Base-by-base conservation (phyloP, 2,888 invertebrate species). In the Mellilla xanthometata region DNA sequence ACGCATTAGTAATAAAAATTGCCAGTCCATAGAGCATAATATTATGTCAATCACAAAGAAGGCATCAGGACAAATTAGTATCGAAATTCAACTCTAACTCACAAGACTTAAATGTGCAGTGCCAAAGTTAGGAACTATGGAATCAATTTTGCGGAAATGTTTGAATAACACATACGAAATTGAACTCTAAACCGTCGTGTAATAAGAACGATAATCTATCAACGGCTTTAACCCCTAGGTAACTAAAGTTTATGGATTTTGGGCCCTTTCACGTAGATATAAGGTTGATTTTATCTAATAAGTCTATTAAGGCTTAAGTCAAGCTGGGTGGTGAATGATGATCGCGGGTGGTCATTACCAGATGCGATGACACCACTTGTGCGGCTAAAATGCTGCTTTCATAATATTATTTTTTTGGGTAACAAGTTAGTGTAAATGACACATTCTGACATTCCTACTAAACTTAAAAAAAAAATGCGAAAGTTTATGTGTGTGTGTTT, bases 281-380 rank as follows among this genome's bases (percentile, higher is more conserved):
- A 65, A 59, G 47, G 43, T 13, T 32, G 19, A 13, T 10, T 22
- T 22, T 19, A n/a, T 7, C 11, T 4, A 2, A 12, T 10, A 44
- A 45, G 26, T 41, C 15, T 28, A 15, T 39, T 51, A 51, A 38
- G 51, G 57, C 63, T 67, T 63, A 74, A 81, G 79, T 83, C 77
- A 78, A 76, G 68, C 67, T 64, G 60, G 64, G 69, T 60, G 59
- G 47, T 62, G 60, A 58, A 51, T 56, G 64, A 65, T 65, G 69
- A 72, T 72, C 76, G 72, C 78, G 87, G 87, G 87, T 86, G 86
- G 87, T 74, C 85, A 76, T 75, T 74, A 72, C 72, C 71, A 76
- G 72, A 71, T 74, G 78, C 62, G 68, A 76, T 76, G 76, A 76
- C 68, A 74, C 65, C 57, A 44, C 27, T 44, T 28, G 43, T 49